phyloP scores from a whole-genome alignment of 1,140 invertebrate genomes.

The Thaumatotibia leucotreta region DNA sequence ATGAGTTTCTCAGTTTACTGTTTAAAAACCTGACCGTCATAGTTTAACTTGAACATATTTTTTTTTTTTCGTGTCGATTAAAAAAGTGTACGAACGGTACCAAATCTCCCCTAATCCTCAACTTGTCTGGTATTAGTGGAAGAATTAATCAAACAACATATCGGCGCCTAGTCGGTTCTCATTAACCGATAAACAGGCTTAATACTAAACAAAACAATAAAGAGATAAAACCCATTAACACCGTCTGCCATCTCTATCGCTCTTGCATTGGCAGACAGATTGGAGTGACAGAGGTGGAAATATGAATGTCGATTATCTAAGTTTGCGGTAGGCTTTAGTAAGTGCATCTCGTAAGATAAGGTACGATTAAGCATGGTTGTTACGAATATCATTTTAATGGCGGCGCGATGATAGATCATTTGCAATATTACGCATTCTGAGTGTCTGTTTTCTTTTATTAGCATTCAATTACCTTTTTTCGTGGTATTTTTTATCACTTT shows the following conservation, averaged over 20 bases:
- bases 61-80: too few species aligned
- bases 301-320: not conserved
- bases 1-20: too few species aligned
- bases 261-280: constrained; percentile 19
- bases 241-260: constrained; percentile 24
- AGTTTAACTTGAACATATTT: too few species aligned
- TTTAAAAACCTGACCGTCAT: too few species aligned
- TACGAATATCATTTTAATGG: not conserved
- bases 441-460: too few species aligned
- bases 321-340: not conserved
- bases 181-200: constrained; percentile 47
- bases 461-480: too few species aligned
- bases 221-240: constrained; percentile 53
- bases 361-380: not conserved
- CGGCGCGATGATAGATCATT: too few species aligned
- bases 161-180: constrained; percentile 31
- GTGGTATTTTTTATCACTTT: too few species aligned
- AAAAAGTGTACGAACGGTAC: not conserved
- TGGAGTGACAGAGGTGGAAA: too few species aligned
- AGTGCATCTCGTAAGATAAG: constrained; percentile 1
- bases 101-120: not conserved
- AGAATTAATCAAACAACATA: constrained; percentile 41
- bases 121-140: constrained; percentile 22
- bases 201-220: constrained; percentile 51
- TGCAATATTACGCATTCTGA: too few species aligned